Conservation (phyloP, 2,797 vertebrate genomes). For the Phataginus tetradactyla region DNA sequence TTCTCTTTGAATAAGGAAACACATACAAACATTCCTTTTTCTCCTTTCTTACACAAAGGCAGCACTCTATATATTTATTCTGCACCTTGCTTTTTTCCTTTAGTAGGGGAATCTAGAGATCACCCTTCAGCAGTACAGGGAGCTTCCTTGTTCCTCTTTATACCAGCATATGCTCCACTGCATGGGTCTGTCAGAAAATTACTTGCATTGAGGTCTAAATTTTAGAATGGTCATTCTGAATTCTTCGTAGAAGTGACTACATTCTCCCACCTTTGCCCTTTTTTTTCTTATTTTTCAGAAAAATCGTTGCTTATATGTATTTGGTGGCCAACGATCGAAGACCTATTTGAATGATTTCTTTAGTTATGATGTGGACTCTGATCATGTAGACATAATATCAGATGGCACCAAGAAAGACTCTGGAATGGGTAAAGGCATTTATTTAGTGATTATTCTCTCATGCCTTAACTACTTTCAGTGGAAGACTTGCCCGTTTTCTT, state of each 20-base stretch:
- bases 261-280: background rate
- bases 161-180: background rate
- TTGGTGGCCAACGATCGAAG: conserved; percentile 98
- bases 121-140: background rate
- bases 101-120: background rate
- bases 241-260: conserved; percentile 49
- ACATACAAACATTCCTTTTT: background rate
- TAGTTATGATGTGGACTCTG: conserved; percentile 97
- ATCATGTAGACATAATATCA: conserved; percentile 99
- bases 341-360: conserved; percentile 99
- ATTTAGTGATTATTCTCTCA: background rate
- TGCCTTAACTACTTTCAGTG: conserved; percentile 40
- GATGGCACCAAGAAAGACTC: conserved; percentile 99
- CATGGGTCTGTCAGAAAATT: background rate
- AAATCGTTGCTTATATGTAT: conserved; percentile 98
- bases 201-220: background rate
- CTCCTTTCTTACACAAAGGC: background rate
- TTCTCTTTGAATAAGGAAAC: conserved; percentile 15
- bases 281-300: conserved; percentile 87
- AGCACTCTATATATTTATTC: background rate
- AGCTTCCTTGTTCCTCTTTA: background rate
- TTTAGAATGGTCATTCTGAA: conserved; percentile 32
- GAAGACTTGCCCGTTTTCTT: conserved; percentile 47
- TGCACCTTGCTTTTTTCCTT: background rate
- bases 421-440: conserved; percentile 94